phyloP scores from a whole-genome alignment of 2,113 vertebrate genomes.

The Gobio gobio region DNA sequence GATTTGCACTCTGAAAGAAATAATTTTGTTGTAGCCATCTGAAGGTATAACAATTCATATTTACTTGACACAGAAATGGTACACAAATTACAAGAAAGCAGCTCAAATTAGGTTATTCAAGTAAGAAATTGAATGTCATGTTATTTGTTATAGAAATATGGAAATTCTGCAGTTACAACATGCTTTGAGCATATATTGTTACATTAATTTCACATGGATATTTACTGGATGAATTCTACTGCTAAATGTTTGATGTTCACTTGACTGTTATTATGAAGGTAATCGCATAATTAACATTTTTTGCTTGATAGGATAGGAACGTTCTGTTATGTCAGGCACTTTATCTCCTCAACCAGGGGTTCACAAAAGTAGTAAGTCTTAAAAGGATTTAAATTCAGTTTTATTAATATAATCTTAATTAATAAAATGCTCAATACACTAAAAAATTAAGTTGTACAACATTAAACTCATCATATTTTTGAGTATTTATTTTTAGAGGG shows the following conservation, averaged over 20 bases:
- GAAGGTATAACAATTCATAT: background rate
- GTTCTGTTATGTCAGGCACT: background rate
- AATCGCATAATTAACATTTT: background rate
- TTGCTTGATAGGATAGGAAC: background rate
- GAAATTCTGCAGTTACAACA: background rate
- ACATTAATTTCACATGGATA: background rate
- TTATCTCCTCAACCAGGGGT: background rate
- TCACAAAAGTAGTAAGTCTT: background rate
- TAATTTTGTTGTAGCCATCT: background rate
- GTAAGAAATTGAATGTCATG: background rate
- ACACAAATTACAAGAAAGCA: background rate
- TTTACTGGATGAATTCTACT: background rate
- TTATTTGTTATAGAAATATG: background rate
- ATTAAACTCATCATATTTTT: background rate
- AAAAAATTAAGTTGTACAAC: background rate
- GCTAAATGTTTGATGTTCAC: background rate
- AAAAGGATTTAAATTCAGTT: background rate
- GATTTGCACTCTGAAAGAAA: constrained; percentile 1
- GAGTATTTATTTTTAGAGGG: background rate
- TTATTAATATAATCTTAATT: background rate
- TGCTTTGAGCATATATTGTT: background rate
- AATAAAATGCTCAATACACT: background rate
- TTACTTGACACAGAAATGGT: background rate
- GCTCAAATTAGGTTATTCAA: background rate
- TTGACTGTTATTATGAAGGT: background rate